These are phyloP conservation scores for Oreonectes daqikongensis DNA, from an alignment of 2,797 vertebrate species.

Conservation along the genomic window DNA sequence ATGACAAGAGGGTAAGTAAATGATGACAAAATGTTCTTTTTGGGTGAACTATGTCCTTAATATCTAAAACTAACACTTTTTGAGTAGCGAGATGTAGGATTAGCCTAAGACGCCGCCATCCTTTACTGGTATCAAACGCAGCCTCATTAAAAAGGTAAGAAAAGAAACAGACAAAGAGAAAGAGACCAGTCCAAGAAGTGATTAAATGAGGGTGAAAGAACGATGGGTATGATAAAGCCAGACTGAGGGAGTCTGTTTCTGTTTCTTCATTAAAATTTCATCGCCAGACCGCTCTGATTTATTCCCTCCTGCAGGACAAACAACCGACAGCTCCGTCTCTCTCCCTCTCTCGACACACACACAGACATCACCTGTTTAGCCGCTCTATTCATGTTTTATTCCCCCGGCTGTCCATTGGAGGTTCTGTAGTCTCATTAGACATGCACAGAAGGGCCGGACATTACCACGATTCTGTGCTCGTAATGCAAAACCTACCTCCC, in stretches of 20 bases:
- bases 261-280: conserved; percentile 57
- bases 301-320: conserved; percentile 53
- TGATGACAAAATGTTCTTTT: no score
- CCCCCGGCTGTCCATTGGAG: neutral
- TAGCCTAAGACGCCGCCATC: neutral
- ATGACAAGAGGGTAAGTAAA: no score
- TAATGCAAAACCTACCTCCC: neutral
- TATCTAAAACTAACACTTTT: neutral
- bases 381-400: conserved; percentile 35
- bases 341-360: neutral
- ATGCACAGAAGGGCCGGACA: conserved; percentile 2
- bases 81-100: neutral
- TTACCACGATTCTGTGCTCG: conserved; percentile 3
- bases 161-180: conserved; percentile 35
- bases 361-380: conserved; percentile 25
- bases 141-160: conserved; percentile 52
- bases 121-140: neutral
- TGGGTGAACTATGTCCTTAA: neutral
- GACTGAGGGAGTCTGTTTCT: conserved; percentile 50
- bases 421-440: conserved; percentile 31
- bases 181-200: conserved; percentile 6
- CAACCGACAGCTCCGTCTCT: conserved; percentile 40
- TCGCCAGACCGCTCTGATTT: conserved; percentile 46
- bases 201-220: conserved; percentile 41
- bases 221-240: conserved; percentile 42